Evolutionary conservation across 2,888 invertebrate genomes (phyloP), one percentile per base, ranked within the genome.

Genomic region (Melanostoma mellinum): DNA sequence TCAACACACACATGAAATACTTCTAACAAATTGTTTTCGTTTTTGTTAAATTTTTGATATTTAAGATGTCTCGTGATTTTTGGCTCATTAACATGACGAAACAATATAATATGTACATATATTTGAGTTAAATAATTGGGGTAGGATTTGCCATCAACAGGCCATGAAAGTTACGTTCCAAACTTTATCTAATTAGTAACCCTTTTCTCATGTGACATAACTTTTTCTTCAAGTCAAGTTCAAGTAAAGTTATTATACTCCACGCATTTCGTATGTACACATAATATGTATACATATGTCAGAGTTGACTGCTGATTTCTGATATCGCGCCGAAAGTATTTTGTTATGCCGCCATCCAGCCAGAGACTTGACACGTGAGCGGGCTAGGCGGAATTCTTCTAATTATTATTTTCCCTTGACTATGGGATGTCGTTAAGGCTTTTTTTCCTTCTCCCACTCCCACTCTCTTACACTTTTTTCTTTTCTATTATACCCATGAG

Each of bases 171-270:
- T 38, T 50, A 38, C 50, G 20, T 10, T 32, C 32, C 63, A 50
- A 50, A 63, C 63, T 63, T 63, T 50, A 50, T 38, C 50, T 50
- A 63, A 40, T 50, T 50, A 50, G 48, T 63, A 38, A 50, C 48
- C 30, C 38, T 40, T n/a, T 32, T 50, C 63, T 32, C 38, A 50
- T 50, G 48, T 5, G 40, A 20, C 4, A 48, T n/a, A 10, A 4
- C 3, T 20, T 61, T 48, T 48, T 8, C 30, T 30, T 32, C 9
- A n/a, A 20, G 4, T 36, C 46, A 48, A 50, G 36, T 50, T 63
- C 50, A 63, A 63, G 63, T 38, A 10, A 50, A 63, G 50, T 30
- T 50, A 63, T 60, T 46, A n/a, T 63, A 30, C 20, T 20, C 20
- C 20, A 1, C 20, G 20, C 20, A 20, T 20, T 1, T 20, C 20